Evolutionary conservation across 2,888 invertebrate species (phyloP).

Genomic region (Pomacea canaliculata): DNA sequence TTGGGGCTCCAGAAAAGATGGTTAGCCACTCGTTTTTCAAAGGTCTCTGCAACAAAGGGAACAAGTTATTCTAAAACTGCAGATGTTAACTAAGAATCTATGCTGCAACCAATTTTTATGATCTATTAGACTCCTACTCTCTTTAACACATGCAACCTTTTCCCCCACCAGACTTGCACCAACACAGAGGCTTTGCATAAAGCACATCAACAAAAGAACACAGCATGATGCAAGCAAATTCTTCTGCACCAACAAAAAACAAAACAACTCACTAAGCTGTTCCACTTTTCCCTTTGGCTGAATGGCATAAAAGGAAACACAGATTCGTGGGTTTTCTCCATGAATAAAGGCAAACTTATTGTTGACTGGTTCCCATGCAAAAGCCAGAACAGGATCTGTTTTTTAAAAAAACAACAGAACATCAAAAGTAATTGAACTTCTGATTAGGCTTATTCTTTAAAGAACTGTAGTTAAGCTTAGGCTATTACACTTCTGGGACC

Average conservation of each 20-base stretch:
- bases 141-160: no score
- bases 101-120: no score
- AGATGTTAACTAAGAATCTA: no score
- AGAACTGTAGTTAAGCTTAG: no score
- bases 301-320: conserved; percentile 91
- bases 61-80: not conserved
- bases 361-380: conserved; percentile 98
- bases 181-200: not conserved
- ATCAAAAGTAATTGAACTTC: not conserved
- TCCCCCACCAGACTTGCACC: no score
- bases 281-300: conserved; percentile 91
- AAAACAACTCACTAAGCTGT: conserved; percentile 81
- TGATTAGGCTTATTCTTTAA: no score
- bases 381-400: conserved; percentile 77
- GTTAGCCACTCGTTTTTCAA: conserved; percentile 79
- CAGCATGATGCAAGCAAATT: no score
- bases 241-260: no score
- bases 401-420: conserved; percentile 18
- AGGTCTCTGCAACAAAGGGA: conserved; percentile 75
- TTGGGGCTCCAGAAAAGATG: conserved; percentile 89
- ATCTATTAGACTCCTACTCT: no score
- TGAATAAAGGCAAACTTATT: conserved; percentile 97
- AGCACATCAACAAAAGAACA: no score
- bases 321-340: conserved; percentile 85
- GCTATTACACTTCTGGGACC: no score